Evolutionary conservation across 2,888 invertebrate species (phyloP), one percentile per base, ranked within the genome.

Genomic region (Dioctria linearis): DNA sequence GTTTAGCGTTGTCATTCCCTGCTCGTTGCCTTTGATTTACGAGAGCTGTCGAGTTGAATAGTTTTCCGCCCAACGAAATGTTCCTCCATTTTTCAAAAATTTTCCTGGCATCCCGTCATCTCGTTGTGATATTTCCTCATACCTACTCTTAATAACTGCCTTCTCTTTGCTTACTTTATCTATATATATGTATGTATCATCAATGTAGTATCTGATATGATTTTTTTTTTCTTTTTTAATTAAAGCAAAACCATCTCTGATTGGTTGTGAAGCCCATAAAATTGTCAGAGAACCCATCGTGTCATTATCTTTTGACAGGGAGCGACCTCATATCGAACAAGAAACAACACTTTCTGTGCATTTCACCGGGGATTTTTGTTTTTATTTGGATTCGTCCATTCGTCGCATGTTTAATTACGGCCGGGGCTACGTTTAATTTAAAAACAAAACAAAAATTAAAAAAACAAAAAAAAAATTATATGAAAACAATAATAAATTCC

Each of bases 301-400:
- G 25, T 69, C 69, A 69, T 75, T 75, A 75, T 75, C 42, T 75
- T 75, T 5, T 75, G 59, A 75, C 73, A 75, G 73, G 1, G 25
- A 25, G 25, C 13, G 25, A 43, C 25, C 54, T 59, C 13, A 73
- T 57, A 57, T 42, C 73, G 42, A 73, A 57, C 25, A 25, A 25
- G 25, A 25, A 25, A 25, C 8, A 69, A 39, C 69, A 69, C 37
- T 69, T 49, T 25, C 65, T 25, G 42, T 69, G 13, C 51, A 69
- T 57, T 73, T 59, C 54, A 73, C 57, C 42, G 59, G 25, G 25
- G 3, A 73, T 73, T 25, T 73, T 39, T 59, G 40, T 73, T 54
- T 61, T 25, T 39, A 37, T 39, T 61, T 13, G 6, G n/a, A 13
- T n/a, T 59, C 8, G 59, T 54, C n/a, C n/a, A 3, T 43, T 43